Base-by-base conservation (phyloP, 2,113 vertebrate genomes). In the Vombatus ursinus region DNA sequence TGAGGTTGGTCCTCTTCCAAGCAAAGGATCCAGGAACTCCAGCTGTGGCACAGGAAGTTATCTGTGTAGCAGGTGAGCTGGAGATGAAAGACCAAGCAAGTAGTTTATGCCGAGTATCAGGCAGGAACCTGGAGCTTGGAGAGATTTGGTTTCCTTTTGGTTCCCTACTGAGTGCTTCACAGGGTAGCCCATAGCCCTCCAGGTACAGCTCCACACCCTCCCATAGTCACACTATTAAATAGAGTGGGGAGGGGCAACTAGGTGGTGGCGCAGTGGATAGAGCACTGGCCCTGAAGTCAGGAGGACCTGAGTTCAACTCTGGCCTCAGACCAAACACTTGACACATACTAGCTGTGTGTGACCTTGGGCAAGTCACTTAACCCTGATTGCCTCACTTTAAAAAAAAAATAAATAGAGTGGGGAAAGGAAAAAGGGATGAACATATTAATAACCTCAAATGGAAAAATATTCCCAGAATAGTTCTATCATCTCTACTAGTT, bases 341-440 rank as follows among this genome's bases (percentile, higher is more conserved):
- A n/a, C n/a, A n/a, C n/a, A n/a, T n/a, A n/a, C n/a, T n/a, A n/a
- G n/a, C n/a, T n/a, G n/a, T n/a, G n/a, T n/a, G n/a, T n/a, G n/a
- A n/a, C n/a, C n/a, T n/a, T n/a, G n/a, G n/a, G n/a, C n/a, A n/a
- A n/a, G n/a, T n/a, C n/a, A n/a, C n/a, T n/a, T n/a, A n/a, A n/a
- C n/a, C n/a, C n/a, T n/a, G n/a, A n/a, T n/a, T n/a, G n/a, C n/a
- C n/a, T n/a, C n/a, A n/a, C n/a, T n/a, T n/a, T n/a, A n/a, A n/a
- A n/a, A n/a, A n/a, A n/a, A n/a, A n/a, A n/a, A n/a, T 0, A 24
- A 95, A 91, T 92, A 93, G 54, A 0, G 0, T 61, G 61, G 61
- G 91, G 96, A 97, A 97, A 92, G 91, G 94, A 51, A 94, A 94
- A 95, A 92, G 96, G 97, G 97, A 96, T 97, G 97, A 95, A 95